phyloP scores from a whole-genome alignment of 2,888 invertebrate genomes.

The Oasisia sp. region DNA sequence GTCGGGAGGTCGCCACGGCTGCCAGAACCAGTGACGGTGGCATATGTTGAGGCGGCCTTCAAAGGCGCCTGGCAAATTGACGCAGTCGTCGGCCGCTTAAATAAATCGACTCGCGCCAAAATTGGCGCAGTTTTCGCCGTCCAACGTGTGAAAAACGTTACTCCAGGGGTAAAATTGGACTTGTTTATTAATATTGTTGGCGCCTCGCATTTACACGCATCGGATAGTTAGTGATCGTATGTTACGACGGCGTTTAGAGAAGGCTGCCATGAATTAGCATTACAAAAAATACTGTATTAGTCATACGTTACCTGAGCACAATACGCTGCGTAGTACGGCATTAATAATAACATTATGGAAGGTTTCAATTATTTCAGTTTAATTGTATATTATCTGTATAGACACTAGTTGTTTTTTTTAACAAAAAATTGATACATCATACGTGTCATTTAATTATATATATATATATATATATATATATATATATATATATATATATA shows the following conservation, averaged over 20 bases:
- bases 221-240: neutral
- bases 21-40: neutral
- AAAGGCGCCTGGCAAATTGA: slow-evolving; percentile 11
- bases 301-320: neutral
- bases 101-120: slow-evolving; percentile 3
- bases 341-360: neutral
- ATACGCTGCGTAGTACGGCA: neutral
- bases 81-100: neutral
- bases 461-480: no score
- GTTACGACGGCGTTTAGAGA: neutral
- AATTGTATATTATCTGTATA: neutral
- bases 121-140: neutral
- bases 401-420: no score
- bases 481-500: no score
- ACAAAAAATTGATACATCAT: no score
- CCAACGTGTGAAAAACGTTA: neutral
- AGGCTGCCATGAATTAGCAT: neutral
- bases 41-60: slow-evolving; percentile 3
- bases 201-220: neutral
- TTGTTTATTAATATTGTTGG: slow-evolving; percentile 6
- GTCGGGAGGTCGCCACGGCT: neutral
- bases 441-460: no score
- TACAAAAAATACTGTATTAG: neutral
- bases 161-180: neutral
- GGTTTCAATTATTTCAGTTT: neutral